Evolutionary conservation across 2,888 invertebrate species (phyloP).

Genomic region (Parapristionchus giblindavisi): DNA sequence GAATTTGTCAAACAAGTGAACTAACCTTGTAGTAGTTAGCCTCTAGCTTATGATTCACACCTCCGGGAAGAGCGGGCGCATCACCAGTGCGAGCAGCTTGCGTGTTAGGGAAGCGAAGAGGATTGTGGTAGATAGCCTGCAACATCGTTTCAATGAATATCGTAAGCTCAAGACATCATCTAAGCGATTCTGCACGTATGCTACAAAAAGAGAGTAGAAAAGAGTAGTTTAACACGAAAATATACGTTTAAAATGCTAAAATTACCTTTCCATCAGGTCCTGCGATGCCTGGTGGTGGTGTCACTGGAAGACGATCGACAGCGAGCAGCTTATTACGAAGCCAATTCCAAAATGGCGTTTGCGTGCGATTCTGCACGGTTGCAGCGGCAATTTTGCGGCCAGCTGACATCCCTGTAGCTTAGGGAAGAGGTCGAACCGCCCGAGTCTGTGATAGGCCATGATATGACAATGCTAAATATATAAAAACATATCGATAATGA

Average conservation of each 20-base stretch:
- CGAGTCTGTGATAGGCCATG: conserved; percentile 17
- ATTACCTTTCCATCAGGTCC: conserved; percentile 61
- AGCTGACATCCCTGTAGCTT: conserved; percentile 15
- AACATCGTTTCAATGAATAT: too few species aligned
- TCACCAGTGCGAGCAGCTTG: conserved; percentile 78
- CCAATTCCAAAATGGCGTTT: conserved; percentile 66
- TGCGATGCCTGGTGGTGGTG: conserved; percentile 62
- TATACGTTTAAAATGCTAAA: neutral
- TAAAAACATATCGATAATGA: neutral
- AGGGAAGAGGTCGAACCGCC: conserved; percentile 4
- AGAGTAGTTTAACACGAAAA: conserved; percentile 23
- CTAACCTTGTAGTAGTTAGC: conserved; percentile 82
- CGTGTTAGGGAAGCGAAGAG: conserved; percentile 64
- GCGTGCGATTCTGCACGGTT: conserved; percentile 61
- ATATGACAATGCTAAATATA: neutral
- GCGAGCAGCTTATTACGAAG: conserved; percentile 61
- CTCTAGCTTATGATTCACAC: conserved; percentile 82
- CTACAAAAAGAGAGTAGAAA: neutral
- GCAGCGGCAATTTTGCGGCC: conserved; percentile 60
- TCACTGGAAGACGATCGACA: conserved; percentile 57
- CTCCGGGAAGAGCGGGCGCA: conserved; percentile 76
- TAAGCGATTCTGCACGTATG: neutral
- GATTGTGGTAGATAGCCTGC: conserved; percentile 58
- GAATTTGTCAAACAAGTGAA: neutral
- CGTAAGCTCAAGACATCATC: too few species aligned